A percentile compares a stretch with the other conserved stretches of the same genome.
Evolutionary conservation across 2,797 vertebrate genomes (phyloP).

Genomic region (Heliangelus exortis): DNA sequence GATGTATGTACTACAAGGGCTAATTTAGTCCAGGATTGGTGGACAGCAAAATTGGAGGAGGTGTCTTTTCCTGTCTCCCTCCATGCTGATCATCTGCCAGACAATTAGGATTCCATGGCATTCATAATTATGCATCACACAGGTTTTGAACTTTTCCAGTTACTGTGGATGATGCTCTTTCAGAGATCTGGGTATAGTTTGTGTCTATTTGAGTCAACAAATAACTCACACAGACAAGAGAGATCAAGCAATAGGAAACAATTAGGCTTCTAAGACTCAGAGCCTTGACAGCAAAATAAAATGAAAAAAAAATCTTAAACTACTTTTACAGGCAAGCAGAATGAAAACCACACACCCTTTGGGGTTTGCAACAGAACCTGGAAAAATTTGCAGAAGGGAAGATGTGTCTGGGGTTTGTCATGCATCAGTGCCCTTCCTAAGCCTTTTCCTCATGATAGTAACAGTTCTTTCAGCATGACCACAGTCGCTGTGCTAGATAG

Average conservation of each 20-base stretch:
- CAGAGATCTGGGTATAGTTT: neutral
- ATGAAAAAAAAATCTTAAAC: conserved; percentile 7
- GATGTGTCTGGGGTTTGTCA: conserved; percentile 2
- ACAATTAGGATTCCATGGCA: neutral
- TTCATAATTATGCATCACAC: neutral
- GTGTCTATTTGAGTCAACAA: neutral
- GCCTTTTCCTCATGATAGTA: neutral
- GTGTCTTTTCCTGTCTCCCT: neutral
- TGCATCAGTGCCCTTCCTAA: neutral
- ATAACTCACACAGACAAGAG: neutral
- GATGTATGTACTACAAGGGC: neutral
- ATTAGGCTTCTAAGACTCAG: conserved; percentile 1
- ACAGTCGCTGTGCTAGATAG: neutral
- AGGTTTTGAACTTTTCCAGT: neutral
- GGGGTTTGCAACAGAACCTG: conserved; percentile 7
- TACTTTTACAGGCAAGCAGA: neutral
- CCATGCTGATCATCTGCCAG: neutral
- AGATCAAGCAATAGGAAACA: neutral
- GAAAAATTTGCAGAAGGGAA: neutral
- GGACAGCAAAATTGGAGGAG: neutral
- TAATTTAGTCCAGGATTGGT: neutral
- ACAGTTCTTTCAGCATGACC: neutral
- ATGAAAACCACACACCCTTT: conserved; percentile 2
- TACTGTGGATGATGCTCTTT: neutral
- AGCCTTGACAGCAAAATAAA: neutral